phyloP scores from a whole-genome alignment of 2,797 vertebrate species.

The Kryptopterus vitreolus region DNA sequence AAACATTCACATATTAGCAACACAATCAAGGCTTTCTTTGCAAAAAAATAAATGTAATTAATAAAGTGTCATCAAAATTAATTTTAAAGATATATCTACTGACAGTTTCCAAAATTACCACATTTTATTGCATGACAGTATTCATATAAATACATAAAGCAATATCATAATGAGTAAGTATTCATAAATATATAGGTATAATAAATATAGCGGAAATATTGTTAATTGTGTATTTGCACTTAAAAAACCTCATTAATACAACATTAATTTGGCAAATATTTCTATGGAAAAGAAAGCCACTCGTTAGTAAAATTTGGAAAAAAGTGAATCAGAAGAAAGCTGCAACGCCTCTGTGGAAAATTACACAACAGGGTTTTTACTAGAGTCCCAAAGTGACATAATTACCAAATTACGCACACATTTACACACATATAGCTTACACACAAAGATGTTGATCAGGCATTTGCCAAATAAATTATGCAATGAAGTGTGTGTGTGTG shows the following conservation, averaged over 20 bases:
- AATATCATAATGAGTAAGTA: too few relatives aligned
- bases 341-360: slow-evolving; percentile 18
- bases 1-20: too few relatives aligned
- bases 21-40: too few relatives aligned
- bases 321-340: slow-evolving; percentile 40
- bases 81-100: not conserved
- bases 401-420: slow-evolving; percentile 27
- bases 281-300: not conserved
- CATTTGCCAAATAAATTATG: not conserved
- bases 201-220: too few relatives aligned
- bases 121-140: too few relatives aligned
- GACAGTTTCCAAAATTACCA: not conserved
- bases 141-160: not conserved
- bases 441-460: not conserved
- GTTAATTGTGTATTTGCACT: not conserved
- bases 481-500: not conserved
- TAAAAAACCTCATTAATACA: not conserved
- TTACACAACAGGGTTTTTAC: slow-evolving; percentile 44
- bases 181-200: too few relatives aligned
- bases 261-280: not conserved
- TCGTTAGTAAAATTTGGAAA: slow-evolving; percentile 24
- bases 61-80: too few relatives aligned
- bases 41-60: too few relatives aligned
- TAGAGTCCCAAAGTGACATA: slow-evolving; percentile 23
- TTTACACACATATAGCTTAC: too few relatives aligned